Conservation (phyloP, 2,888 invertebrate genomes). For the Mythimna pallens region DNA sequence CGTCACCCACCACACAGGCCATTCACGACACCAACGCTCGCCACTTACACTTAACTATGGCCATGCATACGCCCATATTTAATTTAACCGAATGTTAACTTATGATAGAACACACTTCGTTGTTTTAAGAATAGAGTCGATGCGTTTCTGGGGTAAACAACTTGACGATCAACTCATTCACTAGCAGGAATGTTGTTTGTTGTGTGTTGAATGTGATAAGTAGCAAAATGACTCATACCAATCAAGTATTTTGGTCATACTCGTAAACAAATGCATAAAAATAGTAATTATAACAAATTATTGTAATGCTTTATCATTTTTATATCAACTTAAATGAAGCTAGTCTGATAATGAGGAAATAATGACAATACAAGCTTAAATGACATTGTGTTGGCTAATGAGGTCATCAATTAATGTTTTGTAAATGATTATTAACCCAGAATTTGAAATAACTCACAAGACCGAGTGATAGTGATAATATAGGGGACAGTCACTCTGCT, state of each 20-base stretch:
- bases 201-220: too few relatives aligned
- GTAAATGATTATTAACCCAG: slow-evolving; percentile 3
- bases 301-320: slow-evolving; percentile 17
- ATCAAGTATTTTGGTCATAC: slow-evolving; percentile 8
- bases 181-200: slow-evolving; percentile 20
- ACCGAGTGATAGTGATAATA: slow-evolving; percentile 29
- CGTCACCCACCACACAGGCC: slow-evolving; percentile 30
- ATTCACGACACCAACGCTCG: slow-evolving; percentile 30
- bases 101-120: slow-evolving; percentile 32
- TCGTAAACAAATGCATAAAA: slow-evolving; percentile 29
- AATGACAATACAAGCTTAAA: slow-evolving; percentile 24
- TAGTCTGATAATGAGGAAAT: slow-evolving; percentile 8
- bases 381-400: slow-evolving; percentile 27
- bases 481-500: neutral
- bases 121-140: slow-evolving; percentile 29
- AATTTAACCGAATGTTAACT: slow-evolving; percentile 42
- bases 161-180: slow-evolving; percentile 28
- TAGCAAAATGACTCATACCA: slow-evolving; percentile 33
- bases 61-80: slow-evolving; percentile 40
- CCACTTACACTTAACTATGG: slow-evolving; percentile 22
- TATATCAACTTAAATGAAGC: slow-evolving; percentile 15
- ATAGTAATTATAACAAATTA: slow-evolving; percentile 16
- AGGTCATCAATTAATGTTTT: slow-evolving; percentile 37
- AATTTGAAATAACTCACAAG: slow-evolving; percentile 31
- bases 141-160: slow-evolving; percentile 22